Percentiles rank a stretch among this genome's conserved stretches.
phyloP scores from a whole-genome alignment of 2,888 invertebrate genomes.

The Rhorus exstirpatorius region DNA sequence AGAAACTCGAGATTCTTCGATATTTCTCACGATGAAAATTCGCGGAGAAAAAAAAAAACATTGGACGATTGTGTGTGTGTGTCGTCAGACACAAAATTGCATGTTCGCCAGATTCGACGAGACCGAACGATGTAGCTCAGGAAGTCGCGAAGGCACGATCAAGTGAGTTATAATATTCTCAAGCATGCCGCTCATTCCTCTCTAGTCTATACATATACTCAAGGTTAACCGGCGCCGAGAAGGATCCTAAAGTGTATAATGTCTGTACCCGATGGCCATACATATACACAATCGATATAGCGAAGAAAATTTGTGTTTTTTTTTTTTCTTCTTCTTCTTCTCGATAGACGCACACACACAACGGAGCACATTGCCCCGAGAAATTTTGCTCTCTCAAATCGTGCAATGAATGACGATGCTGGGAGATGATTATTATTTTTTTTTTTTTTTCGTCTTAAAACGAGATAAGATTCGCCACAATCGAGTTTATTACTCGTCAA shows the following conservation, averaged over 20 bases:
- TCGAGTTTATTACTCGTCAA: slow-evolving; percentile 11
- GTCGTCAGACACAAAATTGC: slow-evolving; percentile 21
- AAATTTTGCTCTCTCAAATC: slow-evolving; percentile 21
- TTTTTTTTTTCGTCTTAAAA: no score
- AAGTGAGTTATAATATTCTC: slow-evolving; percentile 2
- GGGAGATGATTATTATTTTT: background rate
- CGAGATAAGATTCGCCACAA: slow-evolving; percentile 27
- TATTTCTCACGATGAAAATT: background rate
- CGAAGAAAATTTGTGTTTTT: background rate
- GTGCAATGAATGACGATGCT: slow-evolving; percentile 38
- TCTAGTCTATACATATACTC: slow-evolving; percentile 55
- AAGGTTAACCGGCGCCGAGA: slow-evolving; percentile 59
- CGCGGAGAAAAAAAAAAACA: background rate
- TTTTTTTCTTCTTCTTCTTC: background rate
- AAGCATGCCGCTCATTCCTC: background rate
- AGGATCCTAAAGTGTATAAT: slow-evolving; percentile 26
- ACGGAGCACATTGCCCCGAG: slow-evolving; percentile 6
- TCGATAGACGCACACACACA: slow-evolving; percentile 10
- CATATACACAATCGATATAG: background rate
- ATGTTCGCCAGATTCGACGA: slow-evolving; percentile 50
- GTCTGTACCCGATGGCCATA: slow-evolving; percentile 1
- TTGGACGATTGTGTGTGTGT: no score
- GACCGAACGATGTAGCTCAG: slow-evolving; percentile 1
- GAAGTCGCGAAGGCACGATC: slow-evolving; percentile 46
- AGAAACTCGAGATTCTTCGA: background rate